A percentile compares a stretch with the other conserved stretches of the same genome.
phyloP scores from a whole-genome alignment of 2,888 invertebrate genomes.

The Philhelius pedissequus region DNA sequence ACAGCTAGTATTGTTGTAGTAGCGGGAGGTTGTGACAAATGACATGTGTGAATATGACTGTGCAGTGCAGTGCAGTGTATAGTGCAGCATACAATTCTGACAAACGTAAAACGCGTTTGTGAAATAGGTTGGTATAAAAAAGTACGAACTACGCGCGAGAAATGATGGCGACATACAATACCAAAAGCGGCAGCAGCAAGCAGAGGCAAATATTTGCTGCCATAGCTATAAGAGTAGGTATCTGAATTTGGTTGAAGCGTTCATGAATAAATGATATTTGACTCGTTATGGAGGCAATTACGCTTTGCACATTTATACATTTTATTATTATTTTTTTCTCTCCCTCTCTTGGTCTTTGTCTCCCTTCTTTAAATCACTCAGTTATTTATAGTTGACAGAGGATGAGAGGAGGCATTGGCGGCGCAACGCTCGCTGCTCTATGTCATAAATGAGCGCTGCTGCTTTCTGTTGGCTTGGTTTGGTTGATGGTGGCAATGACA shows the following conservation, averaged over 20 bases:
- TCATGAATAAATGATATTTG: constrained; percentile 63
- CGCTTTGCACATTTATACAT: constrained; percentile 42
- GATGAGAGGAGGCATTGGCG: constrained; percentile 21
- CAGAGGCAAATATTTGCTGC: constrained; percentile 11
- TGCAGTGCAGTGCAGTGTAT: background rate
- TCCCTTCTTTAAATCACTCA: constrained; percentile 46
- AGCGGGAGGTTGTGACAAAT: constrained; percentile 41
- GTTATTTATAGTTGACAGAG: constrained; percentile 57
- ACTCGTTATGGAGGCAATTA: constrained; percentile 64
- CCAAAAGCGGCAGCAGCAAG: constrained; percentile 1
- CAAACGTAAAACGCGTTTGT: constrained; percentile 14
- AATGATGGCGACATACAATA: constrained; percentile 42
- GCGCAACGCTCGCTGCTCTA: background rate
- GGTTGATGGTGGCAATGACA: constrained; percentile 49
- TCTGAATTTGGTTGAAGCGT: constrained; percentile 56
- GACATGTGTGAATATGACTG: background rate
- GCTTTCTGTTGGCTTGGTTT: background rate
- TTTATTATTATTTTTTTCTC: constrained; percentile 14
- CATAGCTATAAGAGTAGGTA: too few species aligned
- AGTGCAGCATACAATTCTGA: constrained; percentile 31
- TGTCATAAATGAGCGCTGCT: too few species aligned
- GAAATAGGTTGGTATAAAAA: constrained; percentile 36
- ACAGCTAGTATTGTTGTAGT: background rate
- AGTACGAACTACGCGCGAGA: background rate
- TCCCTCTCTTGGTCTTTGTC: background rate